Percentiles rank a stretch among this genome's conserved stretches.
phyloP scores from a whole-genome alignment of 2,797 vertebrate species.

The Bryconaethiops microstoma region DNA sequence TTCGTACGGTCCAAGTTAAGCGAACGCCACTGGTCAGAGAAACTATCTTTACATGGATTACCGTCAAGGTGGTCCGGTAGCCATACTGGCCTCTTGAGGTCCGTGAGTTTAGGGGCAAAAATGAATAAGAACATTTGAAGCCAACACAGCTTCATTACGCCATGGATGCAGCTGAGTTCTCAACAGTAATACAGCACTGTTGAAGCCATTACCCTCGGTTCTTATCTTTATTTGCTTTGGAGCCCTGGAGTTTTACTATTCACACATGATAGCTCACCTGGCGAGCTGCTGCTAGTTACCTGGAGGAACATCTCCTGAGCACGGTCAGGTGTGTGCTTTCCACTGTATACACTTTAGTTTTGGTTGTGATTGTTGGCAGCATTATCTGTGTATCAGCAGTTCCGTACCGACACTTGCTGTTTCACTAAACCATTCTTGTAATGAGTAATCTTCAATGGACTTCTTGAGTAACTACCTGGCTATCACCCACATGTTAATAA shows the following conservation, averaged over 20 bases:
- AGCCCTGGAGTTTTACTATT: background rate
- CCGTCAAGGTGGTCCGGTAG: constrained; percentile 45
- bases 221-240: constrained; percentile 30
- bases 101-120: constrained; percentile 51
- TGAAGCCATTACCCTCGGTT: background rate
- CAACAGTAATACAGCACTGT: background rate
- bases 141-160: constrained; percentile 60
- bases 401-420: no score
- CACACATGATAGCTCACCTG: constrained; percentile 15
- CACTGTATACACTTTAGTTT: no score
- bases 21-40: constrained; percentile 23
- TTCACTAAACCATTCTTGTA: no score
- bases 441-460: no score
- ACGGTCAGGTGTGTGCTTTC: no score
- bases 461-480: no score
- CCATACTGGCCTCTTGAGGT: constrained; percentile 37
- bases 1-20: background rate
- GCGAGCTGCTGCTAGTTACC: background rate
- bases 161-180: constrained; percentile 42
- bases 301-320: no score
- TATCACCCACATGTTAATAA: no score
- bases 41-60: constrained; percentile 42
- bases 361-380: no score
- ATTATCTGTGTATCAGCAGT: no score
- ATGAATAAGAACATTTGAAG: constrained; percentile 57